Evolutionary conservation across 2,113 vertebrate genomes (phyloP).

Genomic region (Barbus barbus): DNA sequence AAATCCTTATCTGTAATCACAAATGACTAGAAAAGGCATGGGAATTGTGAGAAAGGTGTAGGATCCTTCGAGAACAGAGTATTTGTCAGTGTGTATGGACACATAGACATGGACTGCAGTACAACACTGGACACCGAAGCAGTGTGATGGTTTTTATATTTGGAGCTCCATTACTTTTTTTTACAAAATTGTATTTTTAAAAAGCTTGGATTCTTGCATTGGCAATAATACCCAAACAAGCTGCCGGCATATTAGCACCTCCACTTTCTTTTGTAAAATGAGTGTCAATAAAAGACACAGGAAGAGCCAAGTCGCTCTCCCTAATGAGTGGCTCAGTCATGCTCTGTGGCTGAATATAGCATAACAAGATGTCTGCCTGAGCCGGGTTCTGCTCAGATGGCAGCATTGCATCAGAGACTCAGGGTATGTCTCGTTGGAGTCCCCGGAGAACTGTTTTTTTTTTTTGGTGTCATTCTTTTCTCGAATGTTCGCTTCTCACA

Average conservation of each 20-base stretch:
- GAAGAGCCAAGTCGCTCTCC: conserved; percentile 5
- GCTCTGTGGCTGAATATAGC: conserved; percentile 29
- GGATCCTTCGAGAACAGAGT: neutral
- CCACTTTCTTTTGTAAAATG: conserved; percentile 4
- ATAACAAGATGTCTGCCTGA: conserved; percentile 32
- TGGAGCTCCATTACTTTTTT: neutral
- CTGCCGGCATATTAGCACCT: neutral
- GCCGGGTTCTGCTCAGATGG: conserved; percentile 25
- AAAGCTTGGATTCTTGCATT: neutral
- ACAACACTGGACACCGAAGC: neutral
- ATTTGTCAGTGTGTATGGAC: neutral
- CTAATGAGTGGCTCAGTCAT: conserved; percentile 42
- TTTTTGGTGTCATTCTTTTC: neutral
- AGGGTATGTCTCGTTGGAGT: conserved; percentile 20
- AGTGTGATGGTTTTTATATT: neutral
- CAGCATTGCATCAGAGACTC: conserved; percentile 37
- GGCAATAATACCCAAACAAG: neutral
- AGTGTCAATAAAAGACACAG: conserved; percentile 13
- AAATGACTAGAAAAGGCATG: neutral
- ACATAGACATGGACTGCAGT: neutral
- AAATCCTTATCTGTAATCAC: neutral
- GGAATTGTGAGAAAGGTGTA: neutral
- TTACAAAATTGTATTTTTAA: neutral
- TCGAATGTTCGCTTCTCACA: conserved; percentile 34
- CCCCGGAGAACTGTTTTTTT: conserved; percentile 18